Percentiles rank a stretch among this genome's conserved stretches.
phyloP scores from a whole-genome alignment of 2,113 vertebrate genomes.

The Pterophyllum scalare region DNA sequence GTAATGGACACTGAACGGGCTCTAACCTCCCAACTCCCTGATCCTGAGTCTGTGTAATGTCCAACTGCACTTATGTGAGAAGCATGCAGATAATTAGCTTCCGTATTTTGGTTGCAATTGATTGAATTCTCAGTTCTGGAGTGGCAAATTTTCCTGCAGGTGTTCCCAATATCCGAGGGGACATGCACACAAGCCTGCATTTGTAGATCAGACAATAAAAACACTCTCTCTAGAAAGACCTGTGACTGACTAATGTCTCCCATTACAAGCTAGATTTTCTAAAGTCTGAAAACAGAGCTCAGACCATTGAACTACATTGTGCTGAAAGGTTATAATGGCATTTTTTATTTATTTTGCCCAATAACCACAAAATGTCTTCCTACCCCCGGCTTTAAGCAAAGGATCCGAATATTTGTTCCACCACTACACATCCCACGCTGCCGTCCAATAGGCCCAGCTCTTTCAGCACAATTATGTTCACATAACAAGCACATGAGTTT shows the following conservation, averaged over 20 bases:
- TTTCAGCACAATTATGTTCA: slow-evolving; percentile 27
- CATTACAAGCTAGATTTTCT: background rate
- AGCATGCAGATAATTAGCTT: background rate
- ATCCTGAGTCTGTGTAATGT: background rate
- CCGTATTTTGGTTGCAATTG: background rate
- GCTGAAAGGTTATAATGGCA: background rate
- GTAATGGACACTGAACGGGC: background rate
- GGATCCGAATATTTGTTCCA: background rate
- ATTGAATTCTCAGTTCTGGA: background rate
- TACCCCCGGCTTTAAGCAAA: background rate
- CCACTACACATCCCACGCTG: background rate
- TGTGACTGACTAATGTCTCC: background rate
- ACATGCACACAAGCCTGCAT: slow-evolving; percentile 1
- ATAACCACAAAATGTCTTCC: slow-evolving; percentile 3
- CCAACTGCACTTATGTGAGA: background rate
- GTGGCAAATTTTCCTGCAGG: background rate
- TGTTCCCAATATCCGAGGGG: background rate
- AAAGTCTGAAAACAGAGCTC: background rate
- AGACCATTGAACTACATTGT: background rate
- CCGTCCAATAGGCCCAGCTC: slow-evolving; percentile 2
- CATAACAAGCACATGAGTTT: slow-evolving; percentile 56
- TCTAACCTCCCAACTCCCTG: background rate
- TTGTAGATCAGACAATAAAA: background rate
- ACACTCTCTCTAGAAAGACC: background rate
- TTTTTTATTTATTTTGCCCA: background rate